Evolutionary conservation across 2,888 invertebrate species (phyloP), one percentile per base, ranked within the genome.

Genomic region (Trimorus sp.): DNA sequence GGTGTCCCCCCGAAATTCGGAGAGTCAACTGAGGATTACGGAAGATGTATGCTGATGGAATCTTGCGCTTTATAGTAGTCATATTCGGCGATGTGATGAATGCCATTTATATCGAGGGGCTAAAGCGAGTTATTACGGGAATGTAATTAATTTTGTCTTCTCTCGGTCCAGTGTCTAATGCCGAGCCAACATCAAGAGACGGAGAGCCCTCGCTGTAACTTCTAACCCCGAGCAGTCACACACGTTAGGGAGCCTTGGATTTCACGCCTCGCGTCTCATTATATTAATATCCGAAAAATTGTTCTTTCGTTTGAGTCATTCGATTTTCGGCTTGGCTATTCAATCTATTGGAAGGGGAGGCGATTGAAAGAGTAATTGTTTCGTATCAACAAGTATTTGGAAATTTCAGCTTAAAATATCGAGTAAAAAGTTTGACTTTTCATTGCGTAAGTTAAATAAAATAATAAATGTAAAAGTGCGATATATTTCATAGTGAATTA

Each of bases 1-100:
- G 88, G 84, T 85, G 79, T 83, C 84, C 84, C 84, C 83, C 87
- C 86, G 85, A 88, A 88, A 87, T 86, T 81, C 84, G 77, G 83
- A 84, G 85, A 83, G 82, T 83, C 84, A 84, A 83, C 83, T 73
- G 74, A 81, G 88, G 89, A 90, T 91, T 90, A 90, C 83, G 66
- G 83, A 88, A 90, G 90, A 90, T 90, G 88, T 89, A 90, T 87
- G 88, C 87, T 87, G 89, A 90, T 90, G 89, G 89, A 91, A 89
- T 89, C 87, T 89, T 89, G 87, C 85, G 87, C 88, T 89, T 89
- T 87, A 86, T 86, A 84, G 86, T 86, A 83, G 85, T 85, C 85
- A 85, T 86, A 85, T 84, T 83, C 82, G 80, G 85, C 80, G 63
- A 81, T 70, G 79, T 84, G 88, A 87, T 86, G 88, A 88, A 86